A percentile compares a stretch with the other conserved stretches of the same genome.
Conservation (phyloP, 2,888 invertebrate genomes). For the Cremastobaeus sp. region DNA sequence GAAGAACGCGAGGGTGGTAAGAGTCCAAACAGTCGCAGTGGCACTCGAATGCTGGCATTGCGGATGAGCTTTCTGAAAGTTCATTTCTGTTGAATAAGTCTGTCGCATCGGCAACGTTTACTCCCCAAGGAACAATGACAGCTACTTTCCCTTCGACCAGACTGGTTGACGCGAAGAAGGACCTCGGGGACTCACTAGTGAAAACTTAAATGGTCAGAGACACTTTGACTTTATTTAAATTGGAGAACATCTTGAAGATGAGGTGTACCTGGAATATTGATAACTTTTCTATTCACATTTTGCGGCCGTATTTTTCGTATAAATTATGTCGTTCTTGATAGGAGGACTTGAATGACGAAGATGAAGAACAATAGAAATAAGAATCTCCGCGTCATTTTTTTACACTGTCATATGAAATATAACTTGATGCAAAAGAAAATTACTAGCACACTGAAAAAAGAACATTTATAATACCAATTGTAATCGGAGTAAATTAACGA, state of each 20-base stretch:
- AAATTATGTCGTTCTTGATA: too few species aligned
- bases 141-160: slow-evolving; percentile 68
- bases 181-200: slow-evolving; percentile 54
- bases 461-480: too few species aligned
- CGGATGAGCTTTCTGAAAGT: slow-evolving; percentile 54
- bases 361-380: too few species aligned
- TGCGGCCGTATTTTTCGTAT: too few species aligned
- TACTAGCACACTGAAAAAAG: too few species aligned
- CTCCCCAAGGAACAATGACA: slow-evolving; percentile 74
- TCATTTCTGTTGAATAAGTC: slow-evolving; percentile 60
- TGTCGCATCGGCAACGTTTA: slow-evolving; percentile 51
- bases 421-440: too few species aligned
- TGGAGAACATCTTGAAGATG: slow-evolving; percentile 47
- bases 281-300: slow-evolving; percentile 31
- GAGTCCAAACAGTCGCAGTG: slow-evolving; percentile 36
- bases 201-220: slow-evolving; percentile 57
- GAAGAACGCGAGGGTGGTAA: slow-evolving; percentile 54
- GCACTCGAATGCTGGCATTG: slow-evolving; percentile 42
- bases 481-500: too few species aligned
- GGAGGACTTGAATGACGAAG: too few species aligned
- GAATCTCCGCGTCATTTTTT: too few species aligned
- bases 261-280: slow-evolving; percentile 42
- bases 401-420: too few species aligned
- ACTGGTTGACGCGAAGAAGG: slow-evolving; percentile 52
- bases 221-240: slow-evolving; percentile 54